Conservation (phyloP, 2,113 vertebrate genomes). For the cat (Felis catus) region DNA sequence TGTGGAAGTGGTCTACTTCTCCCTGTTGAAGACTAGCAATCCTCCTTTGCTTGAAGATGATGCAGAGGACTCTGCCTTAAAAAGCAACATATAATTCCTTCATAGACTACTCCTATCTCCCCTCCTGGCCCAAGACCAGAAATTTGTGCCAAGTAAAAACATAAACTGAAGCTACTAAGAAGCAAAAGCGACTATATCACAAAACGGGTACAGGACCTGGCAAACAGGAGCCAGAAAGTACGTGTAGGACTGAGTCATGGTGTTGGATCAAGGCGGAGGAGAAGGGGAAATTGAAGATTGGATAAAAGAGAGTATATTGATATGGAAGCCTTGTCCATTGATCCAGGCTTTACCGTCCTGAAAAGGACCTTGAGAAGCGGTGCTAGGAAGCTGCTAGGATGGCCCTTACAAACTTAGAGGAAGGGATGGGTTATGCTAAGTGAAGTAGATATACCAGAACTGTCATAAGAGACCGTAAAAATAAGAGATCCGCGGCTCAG, state of each 20-base stretch:
- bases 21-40: neutral
- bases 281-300: neutral
- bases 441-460: neutral
- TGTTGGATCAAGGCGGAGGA: neutral
- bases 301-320: neutral
- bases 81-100: neutral
- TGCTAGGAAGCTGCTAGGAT: neutral
- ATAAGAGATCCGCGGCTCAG: neutral
- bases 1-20: neutral
- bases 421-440: neutral
- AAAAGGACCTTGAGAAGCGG: neutral
- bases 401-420: neutral
- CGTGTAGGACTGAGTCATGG: neutral
- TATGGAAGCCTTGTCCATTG: neutral
- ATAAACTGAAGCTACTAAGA: neutral
- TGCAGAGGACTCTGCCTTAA: neutral
- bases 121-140: neutral
- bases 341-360: neutral
- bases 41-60: neutral
- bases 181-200: neutral
- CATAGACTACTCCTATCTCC: neutral
- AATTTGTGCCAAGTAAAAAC: neutral
- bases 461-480: neutral
- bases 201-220: neutral
- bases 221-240: neutral